Conservation (phyloP, 1,140 invertebrate genomes). For the Luehdorfia chinensis region DNA sequence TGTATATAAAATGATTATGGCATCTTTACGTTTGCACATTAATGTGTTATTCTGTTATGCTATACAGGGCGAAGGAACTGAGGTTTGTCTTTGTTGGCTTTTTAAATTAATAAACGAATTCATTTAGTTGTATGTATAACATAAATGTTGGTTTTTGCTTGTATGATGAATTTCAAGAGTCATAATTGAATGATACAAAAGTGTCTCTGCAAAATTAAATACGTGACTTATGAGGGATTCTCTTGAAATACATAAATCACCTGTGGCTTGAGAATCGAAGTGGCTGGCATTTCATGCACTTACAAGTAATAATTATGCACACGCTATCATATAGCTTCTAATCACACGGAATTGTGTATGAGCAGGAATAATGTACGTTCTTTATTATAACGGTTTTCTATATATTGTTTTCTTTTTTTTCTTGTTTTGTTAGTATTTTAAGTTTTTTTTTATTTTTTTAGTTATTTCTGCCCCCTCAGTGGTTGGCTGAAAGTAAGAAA, state of each 20-base stretch:
- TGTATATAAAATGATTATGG: constrained; percentile 33
- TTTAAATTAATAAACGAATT: constrained; percentile 25
- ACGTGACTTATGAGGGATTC: background rate
- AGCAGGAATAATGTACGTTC: constrained; percentile 4
- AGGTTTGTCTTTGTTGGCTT: constrained; percentile 80
- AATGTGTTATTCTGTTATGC: constrained; percentile 66
- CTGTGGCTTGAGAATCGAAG: constrained; percentile 46
- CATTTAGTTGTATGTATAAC: constrained; percentile 27
- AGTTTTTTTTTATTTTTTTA: constrained; percentile 64
- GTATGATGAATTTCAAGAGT: constrained; percentile 28
- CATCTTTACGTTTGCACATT: constrained; percentile 47
- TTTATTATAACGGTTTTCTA: constrained; percentile 26
- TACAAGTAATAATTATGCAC: too few relatives aligned
- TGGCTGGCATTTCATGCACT: too few relatives aligned
- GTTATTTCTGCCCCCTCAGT: constrained; percentile 64
- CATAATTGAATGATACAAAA: background rate
- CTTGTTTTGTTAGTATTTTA: constrained; percentile 9
- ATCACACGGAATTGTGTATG: constrained; percentile 5
- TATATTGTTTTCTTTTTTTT: background rate
- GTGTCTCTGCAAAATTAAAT: background rate
- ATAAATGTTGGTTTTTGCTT: constrained; percentile 24
- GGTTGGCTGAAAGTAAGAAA: constrained; percentile 62
- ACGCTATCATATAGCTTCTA: constrained; percentile 12
- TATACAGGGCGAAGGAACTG: constrained; percentile 83
- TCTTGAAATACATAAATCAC: constrained; percentile 39